Evolutionary conservation across 2,113 vertebrate genomes (phyloP), one percentile per base, ranked within the genome.

Genomic region (Peromyscus leucopus): DNA sequence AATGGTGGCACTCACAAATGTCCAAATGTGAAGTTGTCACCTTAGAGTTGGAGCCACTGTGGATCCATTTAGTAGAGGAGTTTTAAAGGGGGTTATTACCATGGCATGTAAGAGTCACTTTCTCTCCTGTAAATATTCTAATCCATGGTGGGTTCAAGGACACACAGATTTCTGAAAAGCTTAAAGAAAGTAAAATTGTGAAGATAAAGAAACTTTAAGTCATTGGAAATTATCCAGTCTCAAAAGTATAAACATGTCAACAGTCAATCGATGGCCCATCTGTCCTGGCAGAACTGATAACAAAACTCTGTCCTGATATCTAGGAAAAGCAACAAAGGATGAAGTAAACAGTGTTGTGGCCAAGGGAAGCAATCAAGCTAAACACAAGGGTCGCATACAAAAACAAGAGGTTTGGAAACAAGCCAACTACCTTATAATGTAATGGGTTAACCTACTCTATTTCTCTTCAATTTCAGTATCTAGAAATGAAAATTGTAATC

Each of bases 141-240:
- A 55, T 90, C 95, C 96, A 98, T 21, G 59, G 93, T 0, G 96
- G 95, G 6, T 57, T 82, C 90, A 98, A 61, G 84, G 80, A 92
- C 11, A 97, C 0, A 0, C 21, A 69, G 92, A 80, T 76, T 92
- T 95, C 57, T 0, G 3, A 51, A 0, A 10, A 39, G 4, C 96
- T 96, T 92, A 17, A 36, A 91, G 86, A 51, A 93, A 88, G 83
- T 87, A 21, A 93, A 76, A 85, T 59, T 90, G 46, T 84, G 21
- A 48, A 91, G 13, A 94, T 36, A 69, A 4, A 86, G 4, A 90
- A 46, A 12, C 3, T 3, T 22, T 63, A 48, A 65, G 1, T 82
- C 3, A 65, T 80, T 61, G 39, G 83, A 96, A 95, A 90, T 9
- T 84, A 15, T 46, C 28, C 7, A 87, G 42, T 16, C 11, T 94